Percentiles rank a stretch among this genome's conserved stretches.
Conservation (phyloP, 1,140 invertebrate genomes). For the Sesamia nonagrioides region DNA sequence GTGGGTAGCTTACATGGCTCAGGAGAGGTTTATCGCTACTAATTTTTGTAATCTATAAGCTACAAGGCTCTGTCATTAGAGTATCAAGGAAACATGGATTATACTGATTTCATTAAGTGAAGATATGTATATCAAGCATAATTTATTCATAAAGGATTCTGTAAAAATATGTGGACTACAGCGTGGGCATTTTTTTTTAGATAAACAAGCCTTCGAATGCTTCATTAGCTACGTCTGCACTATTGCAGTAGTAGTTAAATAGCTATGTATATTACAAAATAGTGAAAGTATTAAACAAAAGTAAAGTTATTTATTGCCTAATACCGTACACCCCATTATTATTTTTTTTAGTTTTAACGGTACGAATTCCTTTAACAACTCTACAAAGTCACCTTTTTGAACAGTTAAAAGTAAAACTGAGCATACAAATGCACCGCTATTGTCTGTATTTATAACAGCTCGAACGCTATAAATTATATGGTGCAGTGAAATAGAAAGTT, state of each 20-base stretch:
- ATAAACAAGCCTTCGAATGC: neutral
- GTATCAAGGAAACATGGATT: conserved; percentile 12
- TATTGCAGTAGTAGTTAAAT: too few relatives aligned
- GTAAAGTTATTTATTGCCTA: neutral
- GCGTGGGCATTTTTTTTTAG: neutral
- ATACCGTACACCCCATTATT: neutral
- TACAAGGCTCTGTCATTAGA: neutral
- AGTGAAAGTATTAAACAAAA: conserved; percentile 4
- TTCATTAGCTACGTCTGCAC: too few relatives aligned
- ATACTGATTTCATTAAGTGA: conserved; percentile 15
- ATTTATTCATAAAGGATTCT: neutral
- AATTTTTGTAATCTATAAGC: conserved; percentile 26
- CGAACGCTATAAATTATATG: conserved; percentile 54
- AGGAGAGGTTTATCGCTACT: conserved; percentile 4
- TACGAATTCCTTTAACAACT: conserved; percentile 11
- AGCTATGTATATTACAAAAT: neutral
- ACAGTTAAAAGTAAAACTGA: conserved; percentile 7
- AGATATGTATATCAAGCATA: conserved; percentile 3
- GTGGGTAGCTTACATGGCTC: conserved; percentile 31
- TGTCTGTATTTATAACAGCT: conserved; percentile 56
- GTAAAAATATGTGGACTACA: neutral
- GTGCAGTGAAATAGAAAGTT: conserved; percentile 63
- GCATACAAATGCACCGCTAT: conserved; percentile 47
- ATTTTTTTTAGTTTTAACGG: neutral
- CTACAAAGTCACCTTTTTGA: conserved; percentile 11